A percentile compares a stretch with the other conserved stretches of the same genome.
These are phyloP conservation scores for Lithobates pipiens DNA, from an alignment of 2,797 vertebrate species.

Conservation along the genomic window DNA sequence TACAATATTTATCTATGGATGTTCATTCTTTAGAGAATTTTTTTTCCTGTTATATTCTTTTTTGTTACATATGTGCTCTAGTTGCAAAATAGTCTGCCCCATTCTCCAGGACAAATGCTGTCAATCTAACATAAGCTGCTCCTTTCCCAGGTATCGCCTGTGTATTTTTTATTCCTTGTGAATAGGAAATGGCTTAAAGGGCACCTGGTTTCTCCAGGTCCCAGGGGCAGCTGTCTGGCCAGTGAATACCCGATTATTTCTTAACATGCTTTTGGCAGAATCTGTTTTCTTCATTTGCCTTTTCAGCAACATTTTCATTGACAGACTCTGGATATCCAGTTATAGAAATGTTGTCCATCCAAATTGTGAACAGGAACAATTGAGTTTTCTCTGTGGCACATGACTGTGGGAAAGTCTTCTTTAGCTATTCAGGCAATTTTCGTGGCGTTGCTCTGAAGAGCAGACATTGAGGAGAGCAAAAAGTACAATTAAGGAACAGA, in stretches of 20 bases:
- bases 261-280: slow-evolving; percentile 86
- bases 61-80: slow-evolving; percentile 3
- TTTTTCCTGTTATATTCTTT: slow-evolving; percentile 15
- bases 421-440: slow-evolving; percentile 99
- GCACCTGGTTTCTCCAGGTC: slow-evolving; percentile 86
- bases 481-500: slow-evolving; percentile 95
- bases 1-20: background rate
- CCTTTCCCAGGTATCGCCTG: slow-evolving; percentile 86
- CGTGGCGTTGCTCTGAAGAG: slow-evolving; percentile 90
- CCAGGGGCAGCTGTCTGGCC: slow-evolving; percentile 84
- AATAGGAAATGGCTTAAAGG: slow-evolving; percentile 87
- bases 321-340: slow-evolving; percentile 91
- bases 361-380: slow-evolving; percentile 94
- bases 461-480: slow-evolving; percentile 97
- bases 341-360: slow-evolving; percentile 96
- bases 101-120: slow-evolving; percentile 55
- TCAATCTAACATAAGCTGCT: slow-evolving; percentile 80
- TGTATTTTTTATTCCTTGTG: slow-evolving; percentile 81
- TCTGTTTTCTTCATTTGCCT: slow-evolving; percentile 88
- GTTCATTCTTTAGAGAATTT: background rate
- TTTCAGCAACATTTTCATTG: slow-evolving; percentile 86
- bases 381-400: slow-evolving; percentile 94
- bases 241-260: slow-evolving; percentile 88
- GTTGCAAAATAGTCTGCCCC: slow-evolving; percentile 25
- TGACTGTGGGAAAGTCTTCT: slow-evolving; percentile 99